Percentiles rank a stretch among this genome's conserved stretches.
These are phyloP conservation scores for Caenorhabditis wallacei DNA, from an alignment of 2,888 invertebrate species.

Conservation along the genomic window DNA sequence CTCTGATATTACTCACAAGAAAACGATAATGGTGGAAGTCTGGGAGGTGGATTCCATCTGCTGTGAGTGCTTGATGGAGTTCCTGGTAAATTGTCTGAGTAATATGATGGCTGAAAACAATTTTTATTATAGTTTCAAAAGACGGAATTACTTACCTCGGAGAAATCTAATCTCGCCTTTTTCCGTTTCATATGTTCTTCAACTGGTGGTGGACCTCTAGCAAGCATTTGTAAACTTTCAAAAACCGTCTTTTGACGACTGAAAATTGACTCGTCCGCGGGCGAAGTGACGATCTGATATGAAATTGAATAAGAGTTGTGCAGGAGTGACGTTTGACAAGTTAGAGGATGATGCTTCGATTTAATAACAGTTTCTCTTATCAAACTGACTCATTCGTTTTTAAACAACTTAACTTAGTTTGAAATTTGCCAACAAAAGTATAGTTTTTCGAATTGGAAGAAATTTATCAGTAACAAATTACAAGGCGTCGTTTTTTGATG, in stretches of 20 bases:
- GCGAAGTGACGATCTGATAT: slow-evolving; percentile 8
- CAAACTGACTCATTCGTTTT: slow-evolving; percentile 20
- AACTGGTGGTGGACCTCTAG: background rate
- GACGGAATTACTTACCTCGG: background rate
- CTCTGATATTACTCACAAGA: background rate
- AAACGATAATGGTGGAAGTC: background rate
- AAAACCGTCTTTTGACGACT: slow-evolving; percentile 9
- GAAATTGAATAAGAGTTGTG: slow-evolving; percentile 17
- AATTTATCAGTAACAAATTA: background rate
- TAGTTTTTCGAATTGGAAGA: background rate
- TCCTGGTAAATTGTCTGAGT: background rate
- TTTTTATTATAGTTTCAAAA: background rate
- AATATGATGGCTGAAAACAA: background rate
- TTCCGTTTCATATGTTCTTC: slow-evolving; percentile 7
- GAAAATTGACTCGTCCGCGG: background rate
- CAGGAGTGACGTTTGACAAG: slow-evolving; percentile 21
- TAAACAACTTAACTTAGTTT: slow-evolving; percentile 12
- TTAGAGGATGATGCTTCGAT: slow-evolving; percentile 15
- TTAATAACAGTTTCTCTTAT: slow-evolving; percentile 35
- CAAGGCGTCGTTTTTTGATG: background rate
- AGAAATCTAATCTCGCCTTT: slow-evolving; percentile 7
- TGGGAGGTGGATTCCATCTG: slow-evolving; percentile 20
- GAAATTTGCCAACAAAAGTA: slow-evolving; percentile 20
- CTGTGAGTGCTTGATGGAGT: background rate
- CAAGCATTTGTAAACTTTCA: slow-evolving; percentile 36